Evolutionary conservation across 2,797 vertebrate genomes (phyloP), one percentile per base, ranked within the genome.

Genomic region (Artibeus jamaicensis): DNA sequence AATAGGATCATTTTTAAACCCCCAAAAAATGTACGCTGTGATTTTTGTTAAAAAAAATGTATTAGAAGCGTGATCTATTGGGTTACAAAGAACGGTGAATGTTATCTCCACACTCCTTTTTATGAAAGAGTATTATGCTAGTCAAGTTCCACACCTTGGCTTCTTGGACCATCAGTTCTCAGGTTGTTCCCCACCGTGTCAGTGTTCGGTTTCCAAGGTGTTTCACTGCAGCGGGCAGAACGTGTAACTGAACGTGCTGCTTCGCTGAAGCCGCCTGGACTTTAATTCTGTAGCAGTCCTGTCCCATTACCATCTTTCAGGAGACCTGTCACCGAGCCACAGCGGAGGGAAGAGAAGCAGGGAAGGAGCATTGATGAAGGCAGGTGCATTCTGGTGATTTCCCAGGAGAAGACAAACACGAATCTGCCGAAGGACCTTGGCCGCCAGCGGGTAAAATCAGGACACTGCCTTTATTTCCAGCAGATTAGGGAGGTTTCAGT

Each of bases 351-450:
- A 74, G 95, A 97, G 86, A 87, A 97, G 94, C 83, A 93, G 95
- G 98, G 97, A 98, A 98, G 97, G 97, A 97, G 95, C 98, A 98
- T 96, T 98, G 98, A 99, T 99, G 99, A 99, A 98, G 98, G 98
- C 98, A 98, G 98, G 97, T 98, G 98, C 89, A 98, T 98, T 97
- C 95, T 94, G 95, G 98, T 99, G 99, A 99, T 99, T 99, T 99
- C 98, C 98, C 98, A 81, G 85, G 98, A 98, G 99, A 98, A 98
- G 98, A 96, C 94, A 98, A 98, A 98, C 97, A 96, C 97, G 95
- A 86, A 87, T 95, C 96, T 95, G 48, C 39, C 29, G 82, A 88
- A 95, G 91, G 92, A 86, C 95, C 98, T 96, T 55, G 96, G 92
- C 94, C 98, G 97, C 96, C 97, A 93, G 98, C 98, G 98, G 98